A percentile compares a stretch with the other conserved stretches of the same genome.
phyloP scores from a whole-genome alignment of 2,797 vertebrate species.

The Hybognathus amarus region DNA sequence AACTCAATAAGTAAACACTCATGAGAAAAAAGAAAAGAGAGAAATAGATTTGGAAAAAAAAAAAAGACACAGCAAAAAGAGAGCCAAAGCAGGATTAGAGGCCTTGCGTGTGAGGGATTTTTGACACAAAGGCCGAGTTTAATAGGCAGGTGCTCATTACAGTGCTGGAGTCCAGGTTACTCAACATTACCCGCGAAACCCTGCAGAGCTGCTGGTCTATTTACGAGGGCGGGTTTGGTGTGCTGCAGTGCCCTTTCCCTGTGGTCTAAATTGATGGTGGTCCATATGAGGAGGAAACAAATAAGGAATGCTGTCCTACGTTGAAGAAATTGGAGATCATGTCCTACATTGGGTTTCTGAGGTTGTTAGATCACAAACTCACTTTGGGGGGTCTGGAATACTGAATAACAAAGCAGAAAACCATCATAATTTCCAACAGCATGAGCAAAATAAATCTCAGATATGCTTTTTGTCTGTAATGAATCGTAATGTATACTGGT shows the following conservation, averaged over 20 bases:
- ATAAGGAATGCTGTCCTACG: constrained; percentile 36
- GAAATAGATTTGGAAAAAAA: neutral
- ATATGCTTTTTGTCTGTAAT: constrained; percentile 2
- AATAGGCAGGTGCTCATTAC: constrained; percentile 64
- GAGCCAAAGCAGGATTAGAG: constrained; percentile 45
- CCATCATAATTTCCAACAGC: constrained; percentile 10
- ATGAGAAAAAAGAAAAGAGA: constrained; percentile 27
- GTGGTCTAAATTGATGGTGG: constrained; percentile 62
- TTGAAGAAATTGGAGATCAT: constrained; percentile 42
- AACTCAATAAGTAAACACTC: constrained; percentile 42
- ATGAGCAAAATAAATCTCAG: neutral
- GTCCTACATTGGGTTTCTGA: constrained; percentile 30
- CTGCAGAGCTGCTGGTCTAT: constrained; percentile 48
- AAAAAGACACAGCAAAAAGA: constrained; percentile 13
- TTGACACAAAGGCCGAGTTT: constrained; percentile 50
- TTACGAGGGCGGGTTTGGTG: constrained; percentile 58
- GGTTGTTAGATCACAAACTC: constrained; percentile 27
- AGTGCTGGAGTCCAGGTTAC: constrained; percentile 48
- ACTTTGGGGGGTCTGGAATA: constrained; percentile 31
- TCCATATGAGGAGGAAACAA: constrained; percentile 47
- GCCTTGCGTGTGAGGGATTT: constrained; percentile 50
- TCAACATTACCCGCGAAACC: constrained; percentile 49
- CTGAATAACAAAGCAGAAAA: constrained; percentile 31
- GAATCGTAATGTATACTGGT: neutral
- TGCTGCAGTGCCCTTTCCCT: constrained; percentile 41